Evolutionary conservation across 2,797 vertebrate genomes (phyloP).

Genomic region (Poecilia velifera): DNA sequence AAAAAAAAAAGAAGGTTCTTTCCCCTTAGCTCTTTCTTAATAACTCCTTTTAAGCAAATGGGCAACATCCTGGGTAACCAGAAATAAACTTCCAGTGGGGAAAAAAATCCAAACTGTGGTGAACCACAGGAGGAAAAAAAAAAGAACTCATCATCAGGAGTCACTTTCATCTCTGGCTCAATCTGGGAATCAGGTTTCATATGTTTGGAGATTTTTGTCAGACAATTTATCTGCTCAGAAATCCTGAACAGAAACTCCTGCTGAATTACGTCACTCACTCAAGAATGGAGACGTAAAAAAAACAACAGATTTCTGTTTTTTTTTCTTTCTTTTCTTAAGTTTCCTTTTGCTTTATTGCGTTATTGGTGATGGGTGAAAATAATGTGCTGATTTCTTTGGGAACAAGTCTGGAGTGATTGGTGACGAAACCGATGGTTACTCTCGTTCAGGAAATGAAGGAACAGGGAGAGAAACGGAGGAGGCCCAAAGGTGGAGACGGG

Average conservation of each 20-base stretch:
- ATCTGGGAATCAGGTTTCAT: neutral
- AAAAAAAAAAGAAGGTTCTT: neutral
- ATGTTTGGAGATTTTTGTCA: neutral
- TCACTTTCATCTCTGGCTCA: neutral
- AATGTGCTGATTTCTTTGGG: neutral
- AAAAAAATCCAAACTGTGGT: neutral
- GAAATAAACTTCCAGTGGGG: neutral
- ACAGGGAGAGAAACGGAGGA: constrained; percentile 90
- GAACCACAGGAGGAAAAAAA: neutral
- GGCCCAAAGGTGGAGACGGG: constrained; percentile 78
- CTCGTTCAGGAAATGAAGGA: constrained; percentile 90
- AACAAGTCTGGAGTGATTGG: neutral
- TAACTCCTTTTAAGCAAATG: neutral
- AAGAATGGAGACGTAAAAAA: neutral
- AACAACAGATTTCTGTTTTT: too few species aligned
- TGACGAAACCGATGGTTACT: neutral
- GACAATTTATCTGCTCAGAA: neutral
- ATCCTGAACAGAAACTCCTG: neutral
- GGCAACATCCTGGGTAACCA: neutral
- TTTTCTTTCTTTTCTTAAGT: neutral
- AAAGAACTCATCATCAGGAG: neutral
- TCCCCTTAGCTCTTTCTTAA: neutral
- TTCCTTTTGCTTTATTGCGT: neutral
- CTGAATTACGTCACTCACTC: neutral
- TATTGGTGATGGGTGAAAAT: neutral